phyloP scores from a whole-genome alignment of 2,113 vertebrate species.

The Gnathonemus longibarbis region DNA sequence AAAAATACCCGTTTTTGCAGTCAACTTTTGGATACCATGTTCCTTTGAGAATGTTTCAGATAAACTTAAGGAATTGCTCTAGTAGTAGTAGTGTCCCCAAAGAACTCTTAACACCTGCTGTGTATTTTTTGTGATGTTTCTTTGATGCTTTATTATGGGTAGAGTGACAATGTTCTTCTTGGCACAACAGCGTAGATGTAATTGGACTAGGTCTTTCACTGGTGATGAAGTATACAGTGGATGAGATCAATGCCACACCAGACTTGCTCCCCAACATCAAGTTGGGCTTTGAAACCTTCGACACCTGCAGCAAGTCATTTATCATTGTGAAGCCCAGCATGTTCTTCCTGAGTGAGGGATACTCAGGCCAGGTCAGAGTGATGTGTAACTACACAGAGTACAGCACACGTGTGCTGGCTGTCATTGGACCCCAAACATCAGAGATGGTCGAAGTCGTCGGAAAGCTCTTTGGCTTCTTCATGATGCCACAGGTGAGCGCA shows the following conservation, averaged over 20 bases:
- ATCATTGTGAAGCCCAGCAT: constrained; percentile 65
- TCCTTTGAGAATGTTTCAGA: not conserved
- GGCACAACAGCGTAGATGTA: constrained; percentile 49
- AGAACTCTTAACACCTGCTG: not conserved
- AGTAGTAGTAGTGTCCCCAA: not conserved
- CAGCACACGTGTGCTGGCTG: constrained; percentile 63
- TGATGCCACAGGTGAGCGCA: constrained; percentile 73
- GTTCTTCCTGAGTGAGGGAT: constrained; percentile 56
- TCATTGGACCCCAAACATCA: constrained; percentile 70
- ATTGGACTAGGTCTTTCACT: constrained; percentile 64
- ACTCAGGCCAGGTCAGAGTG: constrained; percentile 21
- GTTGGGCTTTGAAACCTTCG: constrained; percentile 67
- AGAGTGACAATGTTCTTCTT: not conserved
- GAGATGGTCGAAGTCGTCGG: constrained; percentile 63
- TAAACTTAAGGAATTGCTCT: not conserved
- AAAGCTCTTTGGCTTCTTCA: constrained; percentile 74
- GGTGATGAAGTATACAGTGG: constrained; percentile 74
- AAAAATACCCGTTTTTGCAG: not conserved
- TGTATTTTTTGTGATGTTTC: not conserved
- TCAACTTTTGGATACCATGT: not conserved
- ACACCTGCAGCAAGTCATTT: constrained; percentile 61
- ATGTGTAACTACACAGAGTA: constrained; percentile 70
- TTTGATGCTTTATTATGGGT: not conserved
- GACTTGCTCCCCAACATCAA: constrained; percentile 62
- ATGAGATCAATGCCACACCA: constrained; percentile 75